phyloP scores from a whole-genome alignment of 64 coral and sea anemone species.

The Trachythela sp. region DNA sequence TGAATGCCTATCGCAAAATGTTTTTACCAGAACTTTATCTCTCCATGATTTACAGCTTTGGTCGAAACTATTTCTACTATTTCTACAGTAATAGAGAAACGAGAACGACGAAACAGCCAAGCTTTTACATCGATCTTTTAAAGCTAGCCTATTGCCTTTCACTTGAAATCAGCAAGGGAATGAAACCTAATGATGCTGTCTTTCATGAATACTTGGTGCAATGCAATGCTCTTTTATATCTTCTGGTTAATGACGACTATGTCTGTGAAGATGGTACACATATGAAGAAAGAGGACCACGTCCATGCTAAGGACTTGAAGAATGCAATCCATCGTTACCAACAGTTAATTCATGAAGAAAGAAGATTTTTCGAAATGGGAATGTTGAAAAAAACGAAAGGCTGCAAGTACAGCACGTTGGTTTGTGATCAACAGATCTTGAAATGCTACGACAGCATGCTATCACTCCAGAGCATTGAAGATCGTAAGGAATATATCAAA shows the following conservation, averaged over 20 bases:
- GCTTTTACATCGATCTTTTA: not conserved
- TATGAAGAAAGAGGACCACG: not conserved
- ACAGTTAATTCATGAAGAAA: not conserved
- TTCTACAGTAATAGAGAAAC: too few species aligned
- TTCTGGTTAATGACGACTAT: not conserved
- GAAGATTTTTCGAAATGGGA: not conserved
- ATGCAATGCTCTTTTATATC: not conserved
- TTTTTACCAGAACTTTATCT: not conserved
- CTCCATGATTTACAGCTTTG: not conserved
- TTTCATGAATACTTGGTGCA: not conserved
- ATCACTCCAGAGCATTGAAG: not conserved
- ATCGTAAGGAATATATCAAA: not conserved
- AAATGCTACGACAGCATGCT: not conserved
- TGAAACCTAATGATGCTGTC: not conserved
- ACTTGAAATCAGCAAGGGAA: not conserved
- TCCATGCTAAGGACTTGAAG: not conserved
- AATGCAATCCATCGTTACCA: not conserved
- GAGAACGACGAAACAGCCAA: not conserved
- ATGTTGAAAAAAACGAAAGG: not conserved
- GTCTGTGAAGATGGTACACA: not conserved
- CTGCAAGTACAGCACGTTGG: not conserved
- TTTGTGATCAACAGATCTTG: not conserved
- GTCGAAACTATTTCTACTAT: constrained; percentile 10
- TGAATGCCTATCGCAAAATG: not conserved
- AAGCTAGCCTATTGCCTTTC: not conserved